Evolutionary conservation across 2,113 vertebrate genomes (phyloP).

Genomic region (Chaetodon trifascialis): DNA sequence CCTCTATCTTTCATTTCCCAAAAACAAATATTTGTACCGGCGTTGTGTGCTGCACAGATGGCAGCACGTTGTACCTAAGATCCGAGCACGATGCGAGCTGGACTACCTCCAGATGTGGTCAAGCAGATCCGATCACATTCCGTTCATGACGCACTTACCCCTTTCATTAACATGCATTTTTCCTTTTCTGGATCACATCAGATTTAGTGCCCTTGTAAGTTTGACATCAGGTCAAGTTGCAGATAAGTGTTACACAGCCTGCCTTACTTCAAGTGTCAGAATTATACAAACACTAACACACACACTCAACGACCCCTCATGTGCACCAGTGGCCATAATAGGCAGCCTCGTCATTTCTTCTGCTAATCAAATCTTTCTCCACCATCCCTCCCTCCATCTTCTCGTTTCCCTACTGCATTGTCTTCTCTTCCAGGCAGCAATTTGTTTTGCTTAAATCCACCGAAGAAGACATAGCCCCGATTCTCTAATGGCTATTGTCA

Average conservation of each 20-base stretch:
- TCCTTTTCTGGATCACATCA: neutral
- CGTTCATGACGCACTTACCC: no score
- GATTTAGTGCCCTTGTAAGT: neutral
- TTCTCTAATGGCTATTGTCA: slow-evolving; percentile 18
- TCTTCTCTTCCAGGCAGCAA: slow-evolving; percentile 41
- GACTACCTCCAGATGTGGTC: no score
- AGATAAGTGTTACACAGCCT: neutral
- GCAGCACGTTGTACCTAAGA: no score
- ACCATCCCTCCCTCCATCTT: neutral
- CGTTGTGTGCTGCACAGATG: no score
- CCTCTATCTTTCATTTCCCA: no score
- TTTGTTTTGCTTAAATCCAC: slow-evolving; percentile 39
- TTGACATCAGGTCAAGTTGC: neutral
- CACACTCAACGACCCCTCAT: neutral
- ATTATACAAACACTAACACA: slow-evolving; percentile 17
- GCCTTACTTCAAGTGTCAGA: slow-evolving; percentile 18
- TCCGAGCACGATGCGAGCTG: no score
- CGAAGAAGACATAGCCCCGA: slow-evolving; percentile 6
- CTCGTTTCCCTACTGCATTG: slow-evolving; percentile 6
- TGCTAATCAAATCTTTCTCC: slow-evolving; percentile 27
- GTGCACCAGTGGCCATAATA: slow-evolving; percentile 32
- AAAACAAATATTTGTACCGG: no score
- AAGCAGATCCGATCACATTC: no score
- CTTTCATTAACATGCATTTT: no score
- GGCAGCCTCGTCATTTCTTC: slow-evolving; percentile 42